phyloP scores from a whole-genome alignment of 2,113 vertebrate species.

The Cricetomys ansorgei region DNA sequence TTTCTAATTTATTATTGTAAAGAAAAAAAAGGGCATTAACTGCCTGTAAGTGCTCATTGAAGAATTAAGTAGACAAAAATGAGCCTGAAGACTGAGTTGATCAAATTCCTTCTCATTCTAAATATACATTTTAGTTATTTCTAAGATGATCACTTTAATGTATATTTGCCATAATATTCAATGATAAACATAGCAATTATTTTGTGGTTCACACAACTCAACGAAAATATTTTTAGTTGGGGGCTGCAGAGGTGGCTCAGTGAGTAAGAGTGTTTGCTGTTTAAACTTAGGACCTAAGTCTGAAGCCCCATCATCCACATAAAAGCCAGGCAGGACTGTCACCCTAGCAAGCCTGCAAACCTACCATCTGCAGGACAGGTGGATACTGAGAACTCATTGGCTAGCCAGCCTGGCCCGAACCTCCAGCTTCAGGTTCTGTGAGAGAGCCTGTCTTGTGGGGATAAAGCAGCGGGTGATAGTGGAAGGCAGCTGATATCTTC shows the following conservation, averaged over 20 bases:
- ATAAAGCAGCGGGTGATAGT: not conserved
- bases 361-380: not conserved
- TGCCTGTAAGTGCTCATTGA: constrained; percentile 15
- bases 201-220: not conserved
- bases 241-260: not conserved
- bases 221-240: constrained; percentile 1
- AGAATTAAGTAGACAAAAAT: constrained; percentile 31
- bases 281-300: not conserved
- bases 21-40: constrained; percentile 41
- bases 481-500: not conserved
- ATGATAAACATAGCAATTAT: constrained; percentile 5
- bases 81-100: not conserved
- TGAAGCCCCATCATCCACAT: not conserved
- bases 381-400: not conserved
- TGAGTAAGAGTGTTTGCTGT: not conserved
- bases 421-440: not conserved
- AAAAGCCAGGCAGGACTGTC: not conserved
- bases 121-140: constrained; percentile 6
- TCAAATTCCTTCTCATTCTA: constrained; percentile 52
- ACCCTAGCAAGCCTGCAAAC: not conserved
- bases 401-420: not conserved
- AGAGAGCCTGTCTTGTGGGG: not conserved
- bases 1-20: constrained; percentile 23
- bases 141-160: constrained; percentile 42
- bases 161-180: constrained; percentile 13